These are phyloP conservation scores for Aporophyla nigra DNA, from an alignment of 2,888 invertebrate species.

Conservation along the genomic window DNA sequence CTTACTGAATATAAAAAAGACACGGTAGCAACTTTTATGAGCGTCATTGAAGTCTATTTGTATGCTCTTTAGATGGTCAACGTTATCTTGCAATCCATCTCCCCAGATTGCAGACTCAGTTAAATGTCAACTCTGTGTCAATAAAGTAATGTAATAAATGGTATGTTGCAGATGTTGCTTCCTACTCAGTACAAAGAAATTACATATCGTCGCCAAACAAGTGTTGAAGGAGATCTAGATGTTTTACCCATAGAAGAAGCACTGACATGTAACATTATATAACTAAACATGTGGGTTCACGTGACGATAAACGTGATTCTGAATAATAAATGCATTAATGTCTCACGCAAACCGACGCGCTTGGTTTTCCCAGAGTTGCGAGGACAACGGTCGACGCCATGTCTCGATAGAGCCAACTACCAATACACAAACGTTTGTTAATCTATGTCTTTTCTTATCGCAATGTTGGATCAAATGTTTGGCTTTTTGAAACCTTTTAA, in stretches of 20 bases:
- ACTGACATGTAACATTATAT: conserved; percentile 25
- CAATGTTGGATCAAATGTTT: conserved; percentile 47
- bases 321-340: conserved; percentile 63
- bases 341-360: conserved; percentile 44
- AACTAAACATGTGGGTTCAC: conserved; percentile 38
- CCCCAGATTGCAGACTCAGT: background rate
- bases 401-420: conserved; percentile 44
- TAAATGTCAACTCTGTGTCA: conserved; percentile 20
- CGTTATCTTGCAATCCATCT: conserved; percentile 16
- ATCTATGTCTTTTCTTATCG: background rate
- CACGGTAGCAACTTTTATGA: background rate
- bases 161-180: conserved; percentile 19
- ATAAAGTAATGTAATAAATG: conserved; percentile 12
- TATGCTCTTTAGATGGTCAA: background rate
- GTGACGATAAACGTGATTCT: conserved; percentile 61
- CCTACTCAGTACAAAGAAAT: conserved; percentile 5
- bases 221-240: conserved; percentile 35
- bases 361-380: conserved; percentile 67
- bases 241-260: conserved; percentile 14
- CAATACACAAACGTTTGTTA: conserved; percentile 38
- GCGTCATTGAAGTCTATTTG: background rate
- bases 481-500: conserved; percentile 19
- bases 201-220: conserved; percentile 4
- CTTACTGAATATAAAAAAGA: background rate
- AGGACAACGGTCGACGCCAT: conserved; percentile 62